A percentile compares a stretch with the other conserved stretches of the same genome.
Conservation (phyloP, 2,888 invertebrate genomes). For the Ennomos quercinarius region DNA sequence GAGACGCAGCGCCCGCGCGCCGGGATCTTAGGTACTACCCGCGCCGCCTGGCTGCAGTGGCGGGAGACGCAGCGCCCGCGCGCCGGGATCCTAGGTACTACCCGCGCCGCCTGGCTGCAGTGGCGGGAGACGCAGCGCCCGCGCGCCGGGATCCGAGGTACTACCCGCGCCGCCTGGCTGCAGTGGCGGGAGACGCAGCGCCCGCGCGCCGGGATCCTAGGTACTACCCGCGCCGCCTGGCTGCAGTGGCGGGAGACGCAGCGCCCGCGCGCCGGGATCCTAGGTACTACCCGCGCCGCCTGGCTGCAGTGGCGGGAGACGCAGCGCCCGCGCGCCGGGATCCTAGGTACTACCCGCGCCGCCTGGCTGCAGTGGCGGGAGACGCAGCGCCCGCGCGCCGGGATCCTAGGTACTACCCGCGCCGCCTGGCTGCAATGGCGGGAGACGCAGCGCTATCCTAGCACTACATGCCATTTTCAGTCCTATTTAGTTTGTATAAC, state of each 20-base stretch:
- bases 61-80: slow-evolving; percentile 90
- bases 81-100: slow-evolving; percentile 92
- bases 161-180: slow-evolving; percentile 84
- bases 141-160: slow-evolving; percentile 92
- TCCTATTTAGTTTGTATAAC: no score
- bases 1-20: slow-evolving; percentile 87
- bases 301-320: slow-evolving; percentile 94
- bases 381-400: slow-evolving; percentile 90
- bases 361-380: slow-evolving; percentile 96
- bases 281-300: slow-evolving; percentile 84
- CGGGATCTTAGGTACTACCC: slow-evolving; percentile 38
- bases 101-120: slow-evolving; percentile 93
- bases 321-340: slow-evolving; percentile 91
- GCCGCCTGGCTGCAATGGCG: slow-evolving; percentile 93
- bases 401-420: slow-evolving; percentile 87
- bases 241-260: slow-evolving; percentile 94
- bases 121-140: slow-evolving; percentile 95
- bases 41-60: slow-evolving; percentile 86
- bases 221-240: slow-evolving; percentile 89
- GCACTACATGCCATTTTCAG: no score
- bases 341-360: slow-evolving; percentile 84
- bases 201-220: slow-evolving; percentile 93
- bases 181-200: slow-evolving; percentile 94
- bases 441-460: slow-evolving; percentile 92
- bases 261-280: slow-evolving; percentile 92